Conservation (phyloP, 2,797 vertebrate genomes). For the Galagoides demidoff region DNA sequence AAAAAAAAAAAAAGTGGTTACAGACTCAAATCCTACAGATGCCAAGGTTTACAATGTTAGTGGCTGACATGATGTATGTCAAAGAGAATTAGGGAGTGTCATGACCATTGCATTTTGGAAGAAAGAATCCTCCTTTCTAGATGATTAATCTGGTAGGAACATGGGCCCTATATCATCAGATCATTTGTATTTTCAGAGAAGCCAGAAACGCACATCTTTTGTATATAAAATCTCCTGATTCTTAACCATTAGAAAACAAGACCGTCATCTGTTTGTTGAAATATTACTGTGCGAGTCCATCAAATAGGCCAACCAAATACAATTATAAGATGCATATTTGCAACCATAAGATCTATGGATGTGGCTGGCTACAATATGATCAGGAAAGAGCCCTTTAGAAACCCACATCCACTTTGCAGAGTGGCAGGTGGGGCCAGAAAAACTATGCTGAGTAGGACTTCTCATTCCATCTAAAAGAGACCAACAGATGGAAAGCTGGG, state of each 20-base stretch:
- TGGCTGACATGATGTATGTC: neutral
- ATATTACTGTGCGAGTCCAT: neutral
- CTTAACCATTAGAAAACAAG: neutral
- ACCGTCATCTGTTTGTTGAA: neutral
- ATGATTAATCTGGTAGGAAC: neutral
- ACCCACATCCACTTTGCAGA: neutral
- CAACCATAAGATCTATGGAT: neutral
- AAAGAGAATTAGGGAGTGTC: neutral
- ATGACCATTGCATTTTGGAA: neutral
- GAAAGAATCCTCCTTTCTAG: neutral
- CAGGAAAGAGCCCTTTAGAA: neutral
- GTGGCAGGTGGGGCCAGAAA: neutral
- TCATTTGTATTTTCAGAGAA: neutral
- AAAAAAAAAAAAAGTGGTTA: neutral
- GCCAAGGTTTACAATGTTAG: neutral
- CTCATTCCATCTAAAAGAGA: neutral
- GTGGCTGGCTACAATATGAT: neutral
- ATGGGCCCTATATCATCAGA: neutral
- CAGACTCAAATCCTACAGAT: neutral
- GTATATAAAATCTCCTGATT: neutral
- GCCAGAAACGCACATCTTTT: neutral
- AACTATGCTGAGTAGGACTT: neutral
- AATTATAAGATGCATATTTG: neutral
- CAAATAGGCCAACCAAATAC: neutral
- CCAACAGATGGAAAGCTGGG: neutral